Evolutionary conservation across 2,888 invertebrate species (phyloP).

Genomic region (Coecobrya sp.): DNA sequence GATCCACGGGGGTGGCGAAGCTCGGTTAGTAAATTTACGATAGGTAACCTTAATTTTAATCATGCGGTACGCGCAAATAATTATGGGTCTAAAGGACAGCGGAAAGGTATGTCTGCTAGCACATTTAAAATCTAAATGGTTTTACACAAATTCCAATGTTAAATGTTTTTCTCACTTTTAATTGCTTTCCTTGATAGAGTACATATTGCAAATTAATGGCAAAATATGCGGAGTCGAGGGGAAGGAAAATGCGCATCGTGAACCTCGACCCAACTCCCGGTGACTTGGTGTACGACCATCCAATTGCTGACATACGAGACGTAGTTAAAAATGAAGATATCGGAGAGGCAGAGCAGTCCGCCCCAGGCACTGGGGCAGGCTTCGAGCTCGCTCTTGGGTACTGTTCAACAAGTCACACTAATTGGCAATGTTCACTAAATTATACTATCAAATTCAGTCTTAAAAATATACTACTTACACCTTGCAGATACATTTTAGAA

Average conservation of each 20-base stretch:
- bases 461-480: too few species aligned
- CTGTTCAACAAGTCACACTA: background rate
- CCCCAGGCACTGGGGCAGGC: slow-evolving; percentile 80
- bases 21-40: background rate
- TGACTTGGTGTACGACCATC: slow-evolving; percentile 95
- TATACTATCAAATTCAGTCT: too few species aligned
- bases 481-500: slow-evolving; percentile 93
- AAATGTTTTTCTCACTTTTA: background rate
- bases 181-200: slow-evolving; percentile 90
- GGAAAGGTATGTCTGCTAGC: slow-evolving; percentile 93
- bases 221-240: slow-evolving; percentile 93
- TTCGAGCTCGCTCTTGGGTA: slow-evolving; percentile 85
- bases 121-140: background rate
- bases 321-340: slow-evolving; percentile 96
- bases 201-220: slow-evolving; percentile 97
- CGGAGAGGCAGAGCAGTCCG: slow-evolving; percentile 74
- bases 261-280: slow-evolving; percentile 99
- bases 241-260: slow-evolving; percentile 94
- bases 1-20: background rate
- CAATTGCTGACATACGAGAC: slow-evolving; percentile 94
- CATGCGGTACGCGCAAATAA: slow-evolving; percentile 98
- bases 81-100: slow-evolving; percentile 98
- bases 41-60: background rate
- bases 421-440: background rate
- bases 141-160: background rate